phyloP scores from a whole-genome alignment of 2,113 vertebrate genomes.

The Larimichthys polyactis region DNA sequence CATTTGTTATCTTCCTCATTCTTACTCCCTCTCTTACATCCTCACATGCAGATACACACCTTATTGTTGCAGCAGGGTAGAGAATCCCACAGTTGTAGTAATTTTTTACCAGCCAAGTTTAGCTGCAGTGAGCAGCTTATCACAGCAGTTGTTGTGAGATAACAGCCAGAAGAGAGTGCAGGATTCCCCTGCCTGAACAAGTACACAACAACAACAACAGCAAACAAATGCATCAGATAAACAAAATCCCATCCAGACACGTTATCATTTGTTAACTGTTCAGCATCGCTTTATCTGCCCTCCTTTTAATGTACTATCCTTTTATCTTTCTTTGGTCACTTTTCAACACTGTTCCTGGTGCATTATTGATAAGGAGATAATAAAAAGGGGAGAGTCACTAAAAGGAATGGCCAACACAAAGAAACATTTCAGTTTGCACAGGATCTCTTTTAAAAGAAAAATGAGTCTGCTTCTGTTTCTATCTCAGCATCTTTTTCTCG shows the following conservation, averaged over 20 bases:
- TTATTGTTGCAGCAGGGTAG: not conserved
- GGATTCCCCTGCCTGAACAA: constrained; percentile 27
- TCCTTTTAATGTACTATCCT: not conserved
- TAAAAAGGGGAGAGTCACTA: not conserved
- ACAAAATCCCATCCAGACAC: constrained; percentile 24
- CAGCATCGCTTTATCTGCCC: constrained; percentile 4
- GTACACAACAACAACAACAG: not conserved
- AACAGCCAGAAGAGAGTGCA: constrained; percentile 9
- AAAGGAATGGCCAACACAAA: constrained; percentile 4
- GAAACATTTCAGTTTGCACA: not conserved
- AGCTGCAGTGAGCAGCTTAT: constrained; percentile 23
- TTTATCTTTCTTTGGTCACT: constrained; percentile 14
- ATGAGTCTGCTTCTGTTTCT: not conserved
- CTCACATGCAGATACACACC: constrained; percentile 9
- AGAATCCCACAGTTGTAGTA: not conserved
- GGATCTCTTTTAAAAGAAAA: not conserved
- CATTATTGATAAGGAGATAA: not conserved
- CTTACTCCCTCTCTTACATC: not conserved
- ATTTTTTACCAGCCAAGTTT: not conserved
- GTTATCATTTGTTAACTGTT: constrained; percentile 16
- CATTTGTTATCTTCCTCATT: not conserved
- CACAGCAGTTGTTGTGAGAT: constrained; percentile 25
- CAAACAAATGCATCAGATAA: constrained; percentile 37
- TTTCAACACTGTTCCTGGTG: constrained; percentile 8
- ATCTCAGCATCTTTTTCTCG: not conserved